Conservation (phyloP, 2,797 vertebrate species). For the Platalea minor region DNA sequence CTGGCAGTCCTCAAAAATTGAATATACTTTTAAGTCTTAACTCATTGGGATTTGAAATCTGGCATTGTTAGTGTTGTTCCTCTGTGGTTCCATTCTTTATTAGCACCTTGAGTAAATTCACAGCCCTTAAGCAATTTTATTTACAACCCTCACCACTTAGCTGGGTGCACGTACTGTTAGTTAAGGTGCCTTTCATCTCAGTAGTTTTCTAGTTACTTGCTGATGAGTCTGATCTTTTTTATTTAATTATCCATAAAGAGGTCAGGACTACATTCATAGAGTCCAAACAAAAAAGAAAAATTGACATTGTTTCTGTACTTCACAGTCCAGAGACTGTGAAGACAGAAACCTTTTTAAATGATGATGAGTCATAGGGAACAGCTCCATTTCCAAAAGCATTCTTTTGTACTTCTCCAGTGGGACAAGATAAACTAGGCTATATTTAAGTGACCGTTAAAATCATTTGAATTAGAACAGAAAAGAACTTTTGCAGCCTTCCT, state of each 20-base stretch:
- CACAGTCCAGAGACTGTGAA: background rate
- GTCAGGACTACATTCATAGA: background rate
- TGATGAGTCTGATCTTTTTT: background rate
- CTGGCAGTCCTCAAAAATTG: background rate
- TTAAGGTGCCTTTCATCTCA: background rate
- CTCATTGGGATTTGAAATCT: background rate
- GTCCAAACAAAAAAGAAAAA: background rate
- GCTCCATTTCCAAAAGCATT: background rate
- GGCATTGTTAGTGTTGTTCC: background rate
- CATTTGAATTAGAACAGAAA: background rate
- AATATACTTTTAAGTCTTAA: background rate
- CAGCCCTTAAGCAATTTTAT: background rate
- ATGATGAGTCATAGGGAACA: background rate
- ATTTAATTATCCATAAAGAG: background rate
- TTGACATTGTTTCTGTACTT: background rate
- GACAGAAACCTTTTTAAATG: background rate
- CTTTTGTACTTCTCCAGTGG: background rate
- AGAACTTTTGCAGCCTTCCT: background rate
- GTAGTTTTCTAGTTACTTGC: background rate
- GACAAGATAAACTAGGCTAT: background rate
- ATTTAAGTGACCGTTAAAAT: background rate
- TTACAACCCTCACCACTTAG: background rate
- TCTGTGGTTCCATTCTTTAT: background rate
- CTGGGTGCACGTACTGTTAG: background rate
- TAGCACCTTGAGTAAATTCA: background rate